Percentiles rank a stretch among this genome's conserved stretches.
Evolutionary conservation across 2,113 vertebrate species (phyloP).

Genomic region (Heteronetta atricapilla): DNA sequence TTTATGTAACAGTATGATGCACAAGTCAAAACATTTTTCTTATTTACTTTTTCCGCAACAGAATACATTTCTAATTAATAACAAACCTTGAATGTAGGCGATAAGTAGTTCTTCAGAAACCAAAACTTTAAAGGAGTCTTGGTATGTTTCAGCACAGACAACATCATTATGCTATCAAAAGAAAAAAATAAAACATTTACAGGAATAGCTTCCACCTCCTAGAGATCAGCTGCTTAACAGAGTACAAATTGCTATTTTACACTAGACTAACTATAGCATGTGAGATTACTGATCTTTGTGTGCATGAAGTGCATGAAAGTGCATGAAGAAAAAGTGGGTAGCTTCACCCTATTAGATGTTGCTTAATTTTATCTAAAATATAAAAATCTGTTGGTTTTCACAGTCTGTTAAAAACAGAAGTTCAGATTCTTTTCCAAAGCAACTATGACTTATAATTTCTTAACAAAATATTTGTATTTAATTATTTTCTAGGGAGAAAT

Average conservation of each 20-base stretch:
- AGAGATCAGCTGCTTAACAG: background rate
- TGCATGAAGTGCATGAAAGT: no score
- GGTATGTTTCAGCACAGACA: conserved; percentile 96
- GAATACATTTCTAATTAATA: background rate
- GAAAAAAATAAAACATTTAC: conserved; percentile 10
- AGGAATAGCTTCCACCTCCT: background rate
- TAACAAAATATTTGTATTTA: background rate
- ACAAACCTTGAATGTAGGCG: conserved; percentile 96
- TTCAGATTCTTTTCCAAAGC: background rate
- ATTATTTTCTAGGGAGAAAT: background rate
- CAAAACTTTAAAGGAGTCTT: conserved; percentile 98
- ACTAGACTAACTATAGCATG: background rate
- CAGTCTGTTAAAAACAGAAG: background rate
- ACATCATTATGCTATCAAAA: conserved; percentile 94
- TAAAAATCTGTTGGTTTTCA: background rate
- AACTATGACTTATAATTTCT: background rate
- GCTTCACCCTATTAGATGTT: background rate
- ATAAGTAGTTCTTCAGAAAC: conserved; percentile 99
- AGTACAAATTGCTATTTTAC: background rate
- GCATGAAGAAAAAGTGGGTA: background rate
- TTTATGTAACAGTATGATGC: background rate
- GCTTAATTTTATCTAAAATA: background rate
- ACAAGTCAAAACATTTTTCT: background rate
- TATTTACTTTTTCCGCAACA: background rate
- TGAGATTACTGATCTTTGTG: background rate